These are phyloP conservation scores for Fragum fragum DNA, from an alignment of 2,888 invertebrate species.

Conservation along the genomic window DNA sequence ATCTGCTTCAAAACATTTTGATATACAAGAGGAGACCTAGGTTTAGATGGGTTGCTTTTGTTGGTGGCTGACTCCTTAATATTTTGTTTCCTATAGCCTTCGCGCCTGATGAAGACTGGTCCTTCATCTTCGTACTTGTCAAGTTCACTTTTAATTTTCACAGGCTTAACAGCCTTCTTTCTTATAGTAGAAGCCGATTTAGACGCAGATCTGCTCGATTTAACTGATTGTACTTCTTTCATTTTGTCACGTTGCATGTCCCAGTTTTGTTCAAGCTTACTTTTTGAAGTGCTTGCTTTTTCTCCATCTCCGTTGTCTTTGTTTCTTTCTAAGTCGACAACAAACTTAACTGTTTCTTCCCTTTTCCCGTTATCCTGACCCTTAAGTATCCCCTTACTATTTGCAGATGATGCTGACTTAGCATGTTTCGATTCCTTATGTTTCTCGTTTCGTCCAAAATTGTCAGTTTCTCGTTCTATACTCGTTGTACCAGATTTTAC, in stretches of 20 bases:
- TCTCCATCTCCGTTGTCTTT: neutral
- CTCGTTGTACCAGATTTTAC: neutral
- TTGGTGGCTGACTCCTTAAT: neutral
- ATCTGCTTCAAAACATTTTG: neutral
- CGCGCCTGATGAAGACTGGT: neutral
- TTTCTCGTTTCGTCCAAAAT: neutral
- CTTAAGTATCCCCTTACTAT: neutral
- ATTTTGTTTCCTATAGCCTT: neutral
- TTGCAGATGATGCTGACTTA: neutral
- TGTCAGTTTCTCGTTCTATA: neutral
- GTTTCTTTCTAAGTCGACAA: neutral
- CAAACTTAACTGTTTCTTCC: constrained; percentile 9
- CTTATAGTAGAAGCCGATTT: constrained; percentile 5
- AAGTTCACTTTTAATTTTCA: constrained; percentile 8
- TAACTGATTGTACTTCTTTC: neutral
- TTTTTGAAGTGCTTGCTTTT: neutral
- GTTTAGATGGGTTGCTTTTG: neutral
- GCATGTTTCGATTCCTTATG: neutral
- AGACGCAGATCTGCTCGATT: neutral
- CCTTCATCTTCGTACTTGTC: constrained; percentile 4
- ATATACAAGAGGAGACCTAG: neutral
- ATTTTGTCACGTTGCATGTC: constrained; percentile 1
- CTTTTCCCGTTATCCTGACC: neutral
- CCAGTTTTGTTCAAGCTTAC: constrained; percentile 5
- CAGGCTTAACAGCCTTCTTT: neutral